Evolutionary conservation across 2,113 vertebrate genomes (phyloP).

Genomic region (Clarias magur): DNA sequence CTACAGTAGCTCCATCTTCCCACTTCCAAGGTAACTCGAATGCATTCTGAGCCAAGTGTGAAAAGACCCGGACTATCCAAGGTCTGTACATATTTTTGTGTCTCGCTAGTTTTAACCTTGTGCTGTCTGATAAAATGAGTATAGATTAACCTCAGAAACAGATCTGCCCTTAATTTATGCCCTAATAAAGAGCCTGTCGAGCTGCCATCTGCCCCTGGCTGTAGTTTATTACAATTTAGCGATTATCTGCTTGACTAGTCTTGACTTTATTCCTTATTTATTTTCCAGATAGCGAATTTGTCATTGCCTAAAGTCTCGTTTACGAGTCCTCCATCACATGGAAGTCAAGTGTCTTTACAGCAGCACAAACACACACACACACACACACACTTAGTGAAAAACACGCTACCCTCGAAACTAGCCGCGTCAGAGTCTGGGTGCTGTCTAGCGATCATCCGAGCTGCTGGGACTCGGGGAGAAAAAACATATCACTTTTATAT

Average conservation of each 20-base stretch:
- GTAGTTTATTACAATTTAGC: constrained; percentile 28
- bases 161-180: neutral
- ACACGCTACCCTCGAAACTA: neutral
- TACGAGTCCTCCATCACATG: constrained; percentile 3
- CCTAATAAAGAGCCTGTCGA: neutral
- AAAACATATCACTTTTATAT: neutral
- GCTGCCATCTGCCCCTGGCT: neutral
- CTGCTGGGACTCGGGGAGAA: neutral
- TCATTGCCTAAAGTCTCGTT: neutral
- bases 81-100: neutral
- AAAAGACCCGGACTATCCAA: neutral
- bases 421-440: neutral
- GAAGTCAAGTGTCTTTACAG: neutral
- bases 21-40: neutral
- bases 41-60: neutral
- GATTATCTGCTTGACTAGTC: constrained; percentile 32
- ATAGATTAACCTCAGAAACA: constrained; percentile 13
- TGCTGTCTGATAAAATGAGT: constrained; percentile 21
- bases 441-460: neutral
- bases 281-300: constrained; percentile 9
- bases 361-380: constrained; percentile 22
- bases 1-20: neutral
- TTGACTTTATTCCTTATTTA: constrained; percentile 25
- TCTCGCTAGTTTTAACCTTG: constrained; percentile 23
- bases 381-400: constrained; percentile 10